Conservation (phyloP, 2,888 invertebrate species). For the Patella pellucida region DNA sequence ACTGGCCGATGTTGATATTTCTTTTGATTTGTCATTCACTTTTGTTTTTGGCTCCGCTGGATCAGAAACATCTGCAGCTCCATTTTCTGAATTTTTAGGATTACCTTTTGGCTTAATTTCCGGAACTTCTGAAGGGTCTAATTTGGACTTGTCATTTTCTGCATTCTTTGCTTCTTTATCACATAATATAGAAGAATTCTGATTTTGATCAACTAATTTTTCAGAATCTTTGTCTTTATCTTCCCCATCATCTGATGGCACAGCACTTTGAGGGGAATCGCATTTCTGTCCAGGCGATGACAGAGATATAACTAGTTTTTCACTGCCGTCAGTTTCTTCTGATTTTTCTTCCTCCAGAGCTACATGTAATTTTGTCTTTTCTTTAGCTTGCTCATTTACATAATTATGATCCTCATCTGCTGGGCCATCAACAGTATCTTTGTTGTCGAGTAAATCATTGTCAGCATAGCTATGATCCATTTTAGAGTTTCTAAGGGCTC, state of each 20-base stretch:
- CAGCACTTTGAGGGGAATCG: too few relatives aligned
- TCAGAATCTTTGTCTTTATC: background rate
- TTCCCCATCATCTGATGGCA: too few relatives aligned
- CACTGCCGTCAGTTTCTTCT: background rate
- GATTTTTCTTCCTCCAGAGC: background rate
- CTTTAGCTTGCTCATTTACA: background rate
- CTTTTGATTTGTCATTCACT: background rate
- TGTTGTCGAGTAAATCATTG: background rate
- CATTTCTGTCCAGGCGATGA: background rate
- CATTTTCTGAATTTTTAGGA: background rate
- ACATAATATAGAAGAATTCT: background rate
- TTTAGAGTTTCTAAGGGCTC: background rate
- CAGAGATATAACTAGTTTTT: slow-evolving; percentile 1
- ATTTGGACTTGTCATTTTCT: background rate
- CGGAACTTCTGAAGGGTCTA: background rate
- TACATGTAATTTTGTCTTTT: too few relatives aligned
- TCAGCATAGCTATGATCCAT: background rate
- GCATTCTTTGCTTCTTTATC: background rate
- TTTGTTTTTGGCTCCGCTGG: background rate
- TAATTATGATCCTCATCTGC: background rate
- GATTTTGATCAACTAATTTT: slow-evolving; percentile 4
- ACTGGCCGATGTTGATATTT: background rate
- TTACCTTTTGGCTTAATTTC: background rate
- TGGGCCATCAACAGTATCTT: background rate
- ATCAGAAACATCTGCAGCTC: background rate